Evolutionary conservation across 2,888 invertebrate species (phyloP), one percentile per base, ranked within the genome.

Genomic region (Nyleta sp.): DNA sequence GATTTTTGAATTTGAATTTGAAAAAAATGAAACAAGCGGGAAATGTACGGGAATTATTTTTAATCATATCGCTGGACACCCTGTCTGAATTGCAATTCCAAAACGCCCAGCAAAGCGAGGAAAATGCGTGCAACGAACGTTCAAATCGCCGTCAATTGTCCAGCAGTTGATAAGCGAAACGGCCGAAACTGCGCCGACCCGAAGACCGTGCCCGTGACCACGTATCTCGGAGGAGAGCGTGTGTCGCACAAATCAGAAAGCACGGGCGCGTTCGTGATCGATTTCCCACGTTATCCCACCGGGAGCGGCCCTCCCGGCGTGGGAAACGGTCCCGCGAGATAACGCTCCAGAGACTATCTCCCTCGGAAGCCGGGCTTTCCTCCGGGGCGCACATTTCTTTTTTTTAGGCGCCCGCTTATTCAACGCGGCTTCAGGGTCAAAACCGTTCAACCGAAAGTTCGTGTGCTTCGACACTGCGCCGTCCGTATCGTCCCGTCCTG

Each of bases 391-490:
- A 40, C 2, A 11, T n/a, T 44, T 7, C 64, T 38, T 40, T 65
- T 62, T 62, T 67, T 67, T 57, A 68, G 31, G 59, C 53, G 33
- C 22, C 62, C 52, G 44, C 38, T 62, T 62, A 55, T 50, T 24
- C 55, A 35, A 64, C 57, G 55, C 72, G 59, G 24, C 35, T 35
- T 65, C 67, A 60, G 59, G 65, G 67, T 74, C 67, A 67, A 50
- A 73, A 65, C 59, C 33, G 52, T 67, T 74, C 10, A n/a, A 24
- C 64, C 24, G 55, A 72, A 72, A 48, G 62, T 24, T 44, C 35
- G 15, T 17, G n/a, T 71, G 33, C 18, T 28, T 71, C 15, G 53
- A 50, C 22, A 57, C 64, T 13, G 72, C 31, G 33, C 17, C 59
- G 24, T 74, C 74, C 74, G 44, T 53, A 60, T 46, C 22, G 31